phyloP scores from a whole-genome alignment of 1,140 invertebrate species.

The Conopomorpha cramerella region DNA sequence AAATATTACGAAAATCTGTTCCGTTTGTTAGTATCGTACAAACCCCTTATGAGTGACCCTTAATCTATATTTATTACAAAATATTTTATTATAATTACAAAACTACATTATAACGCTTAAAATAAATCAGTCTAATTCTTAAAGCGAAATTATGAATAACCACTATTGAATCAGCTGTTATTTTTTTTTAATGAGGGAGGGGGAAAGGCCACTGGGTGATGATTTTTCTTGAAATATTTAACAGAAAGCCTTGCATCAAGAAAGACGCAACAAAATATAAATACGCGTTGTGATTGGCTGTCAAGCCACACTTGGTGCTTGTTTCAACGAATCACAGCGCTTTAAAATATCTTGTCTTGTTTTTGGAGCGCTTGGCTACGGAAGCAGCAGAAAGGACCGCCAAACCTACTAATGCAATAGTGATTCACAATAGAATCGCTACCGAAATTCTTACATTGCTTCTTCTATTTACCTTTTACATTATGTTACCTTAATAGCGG shows the following conservation, averaged over 20 bases:
- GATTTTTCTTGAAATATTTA: slow-evolving; percentile 4
- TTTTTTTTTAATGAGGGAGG: slow-evolving; percentile 23
- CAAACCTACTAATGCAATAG: no score
- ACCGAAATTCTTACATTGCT: neutral
- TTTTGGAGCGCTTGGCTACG: no score
- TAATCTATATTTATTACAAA: slow-evolving; percentile 16
- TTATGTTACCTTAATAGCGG: slow-evolving; percentile 3
- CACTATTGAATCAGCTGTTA: slow-evolving; percentile 48
- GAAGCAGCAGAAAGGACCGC: no score
- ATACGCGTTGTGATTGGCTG: neutral
- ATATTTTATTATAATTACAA: slow-evolving; percentile 35
- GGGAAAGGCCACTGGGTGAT: slow-evolving; percentile 47
- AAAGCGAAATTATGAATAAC: slow-evolving; percentile 54
- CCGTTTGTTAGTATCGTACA: slow-evolving; percentile 8
- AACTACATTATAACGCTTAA: slow-evolving; percentile 52
- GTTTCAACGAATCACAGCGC: neutral
- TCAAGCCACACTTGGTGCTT: neutral
- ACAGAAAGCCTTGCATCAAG: slow-evolving; percentile 2
- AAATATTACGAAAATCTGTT: slow-evolving; percentile 13
- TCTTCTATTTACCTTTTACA: neutral
- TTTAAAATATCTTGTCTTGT: neutral
- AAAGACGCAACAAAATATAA: slow-evolving; percentile 1
- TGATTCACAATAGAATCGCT: no score
- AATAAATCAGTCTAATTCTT: slow-evolving; percentile 61
- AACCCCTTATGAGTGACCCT: no score